A percentile compares a stretch with the other conserved stretches of the same genome.
Conservation (phyloP, 2,797 vertebrate genomes). For the Bufotes viridis region DNA sequence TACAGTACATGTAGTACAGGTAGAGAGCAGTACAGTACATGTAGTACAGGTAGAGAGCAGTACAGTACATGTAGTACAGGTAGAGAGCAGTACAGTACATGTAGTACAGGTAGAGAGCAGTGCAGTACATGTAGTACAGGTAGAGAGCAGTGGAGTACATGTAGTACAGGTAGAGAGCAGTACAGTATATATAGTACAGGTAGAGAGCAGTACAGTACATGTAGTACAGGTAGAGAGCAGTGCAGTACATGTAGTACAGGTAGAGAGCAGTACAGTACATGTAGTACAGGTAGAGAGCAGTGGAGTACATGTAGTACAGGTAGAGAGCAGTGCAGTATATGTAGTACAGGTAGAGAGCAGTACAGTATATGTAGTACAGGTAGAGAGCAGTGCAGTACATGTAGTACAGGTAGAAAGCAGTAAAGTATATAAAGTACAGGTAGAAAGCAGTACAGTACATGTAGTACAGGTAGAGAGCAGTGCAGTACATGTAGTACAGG, state of each 20-base stretch:
- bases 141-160: neutral
- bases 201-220: neutral
- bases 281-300: neutral
- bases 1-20: neutral
- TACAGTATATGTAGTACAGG: neutral
- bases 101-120: neutral
- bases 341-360: neutral
- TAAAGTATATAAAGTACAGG: neutral
- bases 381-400: no score
- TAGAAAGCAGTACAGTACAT: neutral
- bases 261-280: neutral
- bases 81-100: neutral
- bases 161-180: neutral
- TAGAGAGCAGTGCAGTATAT: neutral
- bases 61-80: neutral
- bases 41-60: neutral
- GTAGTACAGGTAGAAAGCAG: neutral
- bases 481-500: neutral
- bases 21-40: neutral
- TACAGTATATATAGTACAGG: neutral
- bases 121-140: neutral
- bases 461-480: neutral
- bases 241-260: no score
- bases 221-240: neutral
- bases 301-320: neutral